Evolutionary conservation across 1,140 invertebrate genomes (phyloP).

Genomic region (Diachasma alloeum): DNA sequence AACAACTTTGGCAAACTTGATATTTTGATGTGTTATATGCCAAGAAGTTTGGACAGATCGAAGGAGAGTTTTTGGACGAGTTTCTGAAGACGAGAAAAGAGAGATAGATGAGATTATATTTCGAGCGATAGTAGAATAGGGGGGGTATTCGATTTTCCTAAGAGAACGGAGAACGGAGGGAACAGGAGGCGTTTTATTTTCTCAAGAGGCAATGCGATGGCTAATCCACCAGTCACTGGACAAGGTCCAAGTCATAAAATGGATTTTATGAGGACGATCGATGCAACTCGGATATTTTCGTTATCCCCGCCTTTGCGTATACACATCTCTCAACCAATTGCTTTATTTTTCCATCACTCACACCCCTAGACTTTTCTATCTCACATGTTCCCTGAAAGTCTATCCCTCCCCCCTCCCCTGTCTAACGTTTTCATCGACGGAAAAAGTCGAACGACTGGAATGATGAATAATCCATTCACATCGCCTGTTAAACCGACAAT

Average conservation of each 20-base stretch:
- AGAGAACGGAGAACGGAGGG: conserved; percentile 6
- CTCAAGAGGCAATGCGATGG: conserved; percentile 52
- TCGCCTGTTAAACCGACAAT: conserved; percentile 12
- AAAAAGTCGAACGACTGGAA: not conserved
- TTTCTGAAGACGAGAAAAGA: conserved; percentile 13
- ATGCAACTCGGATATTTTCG: conserved; percentile 52
- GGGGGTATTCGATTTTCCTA: conserved; percentile 7
- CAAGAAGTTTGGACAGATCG: conserved; percentile 4
- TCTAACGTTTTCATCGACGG: conserved; percentile 4
- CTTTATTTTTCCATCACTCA: conserved; percentile 22
- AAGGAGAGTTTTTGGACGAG: conserved; percentile 7
- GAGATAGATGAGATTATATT: conserved; percentile 5
- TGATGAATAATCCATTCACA: conserved; percentile 30
- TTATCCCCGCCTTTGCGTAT: not conserved
- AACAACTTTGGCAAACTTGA: conserved; percentile 2
- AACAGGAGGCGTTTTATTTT: conserved; percentile 48
- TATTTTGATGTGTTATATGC: conserved; percentile 8
- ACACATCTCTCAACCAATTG: not conserved
- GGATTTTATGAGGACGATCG: conserved; percentile 64
- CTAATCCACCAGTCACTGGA: conserved; percentile 65
- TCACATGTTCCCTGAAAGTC: too few species aligned
- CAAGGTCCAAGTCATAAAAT: conserved; percentile 65
- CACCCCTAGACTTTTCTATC: not conserved
- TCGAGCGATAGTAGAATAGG: conserved; percentile 14
- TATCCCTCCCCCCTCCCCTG: not conserved